Percentiles rank a stretch among this genome's conserved stretches.
These are phyloP conservation scores for Clarias batrachus DNA, from an alignment of 2,113 vertebrate genomes.

Conservation along the genomic window DNA sequence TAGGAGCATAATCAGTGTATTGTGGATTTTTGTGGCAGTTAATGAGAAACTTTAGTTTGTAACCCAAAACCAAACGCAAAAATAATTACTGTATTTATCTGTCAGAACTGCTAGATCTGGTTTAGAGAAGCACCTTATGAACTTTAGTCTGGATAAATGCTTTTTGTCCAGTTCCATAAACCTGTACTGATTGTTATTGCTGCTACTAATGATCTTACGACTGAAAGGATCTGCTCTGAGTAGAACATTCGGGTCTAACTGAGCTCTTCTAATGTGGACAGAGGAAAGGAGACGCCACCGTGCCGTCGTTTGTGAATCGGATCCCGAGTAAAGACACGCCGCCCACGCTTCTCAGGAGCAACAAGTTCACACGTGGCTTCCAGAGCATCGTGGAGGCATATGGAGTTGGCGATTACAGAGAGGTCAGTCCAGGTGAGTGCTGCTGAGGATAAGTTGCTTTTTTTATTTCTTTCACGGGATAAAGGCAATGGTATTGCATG, in stretches of 20 bases:
- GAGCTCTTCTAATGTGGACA: slow-evolving; percentile 57
- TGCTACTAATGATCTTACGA: neutral
- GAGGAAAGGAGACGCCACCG: slow-evolving; percentile 87
- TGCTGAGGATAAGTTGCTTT: neutral
- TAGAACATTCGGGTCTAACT: neutral
- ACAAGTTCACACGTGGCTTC: slow-evolving; percentile 94
- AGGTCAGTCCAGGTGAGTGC: slow-evolving; percentile 91
- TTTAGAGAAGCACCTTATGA: neutral
- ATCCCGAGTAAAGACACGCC: slow-evolving; percentile 87
- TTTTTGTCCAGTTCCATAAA: neutral
- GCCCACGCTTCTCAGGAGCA: slow-evolving; percentile 88
- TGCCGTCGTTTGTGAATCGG: slow-evolving; percentile 92
- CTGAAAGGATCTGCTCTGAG: neutral
- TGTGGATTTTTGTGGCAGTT: neutral
- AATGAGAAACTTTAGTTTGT: neutral
- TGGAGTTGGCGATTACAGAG: slow-evolving; percentile 89
- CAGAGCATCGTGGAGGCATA: slow-evolving; percentile 98
- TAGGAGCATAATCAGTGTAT: neutral
- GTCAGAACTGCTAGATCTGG: neutral
- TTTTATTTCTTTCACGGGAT: neutral
- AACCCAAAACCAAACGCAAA: neutral
- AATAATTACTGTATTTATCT: neutral
- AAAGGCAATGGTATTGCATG: neutral
- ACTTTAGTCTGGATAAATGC: neutral
- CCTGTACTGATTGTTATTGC: neutral